Percentiles rank a stretch among this genome's conserved stretches.
Evolutionary conservation across 2,888 invertebrate genomes (phyloP).

Genomic region (Cistogaster globosa): DNA sequence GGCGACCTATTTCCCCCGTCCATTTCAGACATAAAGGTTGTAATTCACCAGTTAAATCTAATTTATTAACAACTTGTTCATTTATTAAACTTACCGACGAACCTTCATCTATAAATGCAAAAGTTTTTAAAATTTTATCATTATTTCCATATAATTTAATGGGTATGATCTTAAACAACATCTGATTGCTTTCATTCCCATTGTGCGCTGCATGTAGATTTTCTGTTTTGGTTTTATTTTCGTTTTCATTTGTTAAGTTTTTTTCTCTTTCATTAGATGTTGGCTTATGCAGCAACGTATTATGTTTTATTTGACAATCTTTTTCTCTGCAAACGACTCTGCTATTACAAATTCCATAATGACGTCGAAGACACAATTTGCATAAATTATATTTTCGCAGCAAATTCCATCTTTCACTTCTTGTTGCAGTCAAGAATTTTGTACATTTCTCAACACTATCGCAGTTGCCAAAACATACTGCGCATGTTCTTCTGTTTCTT

Average conservation of each 20-base stretch:
- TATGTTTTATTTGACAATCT: conserved; percentile 2
- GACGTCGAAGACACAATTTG: neutral
- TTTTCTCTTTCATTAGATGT: neutral
- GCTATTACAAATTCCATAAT: conserved; percentile 3
- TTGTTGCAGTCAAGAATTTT: neutral
- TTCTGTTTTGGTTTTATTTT: neutral
- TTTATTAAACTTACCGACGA: conserved; percentile 63
- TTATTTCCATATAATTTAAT: conserved; percentile 33
- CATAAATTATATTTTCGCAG: neutral
- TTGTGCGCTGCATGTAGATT: conserved; percentile 20
- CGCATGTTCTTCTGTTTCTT: neutral
- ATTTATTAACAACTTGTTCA: conserved; percentile 42
- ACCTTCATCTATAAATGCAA: conserved; percentile 55
- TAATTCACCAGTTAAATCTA: conserved; percentile 19
- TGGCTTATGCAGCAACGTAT: neutral
- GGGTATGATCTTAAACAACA: conserved; percentile 53
- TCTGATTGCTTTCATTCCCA: conserved; percentile 8
- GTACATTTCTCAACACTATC: neutral
- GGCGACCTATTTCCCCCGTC: conserved; percentile 50
- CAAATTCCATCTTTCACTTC: neutral
- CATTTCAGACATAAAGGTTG: conserved; percentile 65
- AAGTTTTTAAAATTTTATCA: conserved; percentile 56
- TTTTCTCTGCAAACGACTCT: neutral
- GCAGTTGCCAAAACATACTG: neutral
- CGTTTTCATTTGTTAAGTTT: neutral